phyloP scores from a whole-genome alignment of 2,888 invertebrate genomes.

The Agrenia bidenticulata region DNA sequence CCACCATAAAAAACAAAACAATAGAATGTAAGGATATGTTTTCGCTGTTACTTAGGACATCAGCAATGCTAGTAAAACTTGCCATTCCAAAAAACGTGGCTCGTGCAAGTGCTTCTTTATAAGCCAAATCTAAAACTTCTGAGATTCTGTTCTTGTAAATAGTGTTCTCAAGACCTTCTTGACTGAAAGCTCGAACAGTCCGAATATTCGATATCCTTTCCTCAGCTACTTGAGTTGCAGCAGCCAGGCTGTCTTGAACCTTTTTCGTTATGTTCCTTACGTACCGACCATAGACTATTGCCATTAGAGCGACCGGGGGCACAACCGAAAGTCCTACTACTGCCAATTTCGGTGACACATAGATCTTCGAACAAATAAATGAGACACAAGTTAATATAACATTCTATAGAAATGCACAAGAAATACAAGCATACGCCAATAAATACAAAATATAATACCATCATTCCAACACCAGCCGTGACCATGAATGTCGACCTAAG shows the following conservation, averaged over 20 bases:
- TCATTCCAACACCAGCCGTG: slow-evolving; percentile 85
- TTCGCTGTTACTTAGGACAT: slow-evolving; percentile 9
- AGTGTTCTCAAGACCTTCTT: slow-evolving; percentile 74
- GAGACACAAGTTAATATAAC: slow-evolving; percentile 5
- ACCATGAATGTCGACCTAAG: slow-evolving; percentile 84
- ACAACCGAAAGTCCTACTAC: slow-evolving; percentile 82
- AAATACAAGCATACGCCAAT: background rate
- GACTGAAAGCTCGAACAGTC: slow-evolving; percentile 89
- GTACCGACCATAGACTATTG: slow-evolving; percentile 79
- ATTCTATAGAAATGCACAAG: background rate
- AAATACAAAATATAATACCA: slow-evolving; percentile 64
- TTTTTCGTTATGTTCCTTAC: slow-evolving; percentile 78
- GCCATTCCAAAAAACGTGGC: slow-evolving; percentile 91
- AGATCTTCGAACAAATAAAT: slow-evolving; percentile 65
- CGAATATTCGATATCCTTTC: slow-evolving; percentile 88
- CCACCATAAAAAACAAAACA: slow-evolving; percentile 20
- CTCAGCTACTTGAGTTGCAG: slow-evolving; percentile 74
- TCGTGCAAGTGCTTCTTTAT: slow-evolving; percentile 81
- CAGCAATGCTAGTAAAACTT: slow-evolving; percentile 51
- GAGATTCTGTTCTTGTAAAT: slow-evolving; percentile 69
- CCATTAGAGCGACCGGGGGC: slow-evolving; percentile 82
- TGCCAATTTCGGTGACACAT: slow-evolving; percentile 86
- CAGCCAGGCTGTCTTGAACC: slow-evolving; percentile 69
- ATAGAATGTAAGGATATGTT: slow-evolving; percentile 10
- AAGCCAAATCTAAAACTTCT: slow-evolving; percentile 73